Percentiles rank a stretch among this genome's conserved stretches.
phyloP scores from a whole-genome alignment of 2,888 invertebrate species.

The Pterostichus niger region DNA sequence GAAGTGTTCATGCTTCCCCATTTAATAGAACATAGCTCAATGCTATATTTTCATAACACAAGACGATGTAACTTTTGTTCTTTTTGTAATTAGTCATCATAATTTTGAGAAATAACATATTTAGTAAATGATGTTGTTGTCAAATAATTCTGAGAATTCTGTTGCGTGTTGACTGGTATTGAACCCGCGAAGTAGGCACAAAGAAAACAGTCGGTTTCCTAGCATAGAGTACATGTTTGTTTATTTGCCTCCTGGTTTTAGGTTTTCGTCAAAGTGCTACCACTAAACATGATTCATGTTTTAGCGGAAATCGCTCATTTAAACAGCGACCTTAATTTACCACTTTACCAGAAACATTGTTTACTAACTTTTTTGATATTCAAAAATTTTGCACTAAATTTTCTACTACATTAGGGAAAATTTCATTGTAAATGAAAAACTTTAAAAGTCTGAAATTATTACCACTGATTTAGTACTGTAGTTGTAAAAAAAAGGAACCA shows the following conservation, averaged over 20 bases:
- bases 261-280: slow-evolving; percentile 1
- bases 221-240: not conserved
- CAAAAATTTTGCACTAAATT: too few relatives aligned
- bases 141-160: slow-evolving; percentile 8
- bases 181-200: not conserved
- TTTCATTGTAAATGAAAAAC: too few relatives aligned
- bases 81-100: not conserved
- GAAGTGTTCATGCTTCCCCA: too few relatives aligned
- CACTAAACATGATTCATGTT: slow-evolving; percentile 8
- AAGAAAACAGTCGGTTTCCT: not conserved
- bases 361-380: too few relatives aligned
- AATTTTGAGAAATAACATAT: not conserved
- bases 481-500: too few relatives aligned
- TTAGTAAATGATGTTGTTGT: not conserved
- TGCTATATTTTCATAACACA: too few relatives aligned
- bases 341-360: too few relatives aligned
- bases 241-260: slow-evolving; percentile 29
- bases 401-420: too few relatives aligned
- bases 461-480: too few relatives aligned
- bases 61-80: too few relatives aligned
- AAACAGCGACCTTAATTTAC: slow-evolving; percentile 17
- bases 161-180: not conserved
- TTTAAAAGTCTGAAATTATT: too few relatives aligned
- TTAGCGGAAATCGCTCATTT: slow-evolving; percentile 17
- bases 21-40: too few relatives aligned